Evolutionary conservation across 2,888 invertebrate species (phyloP).

Genomic region (Eupelmus urozonus): DNA sequence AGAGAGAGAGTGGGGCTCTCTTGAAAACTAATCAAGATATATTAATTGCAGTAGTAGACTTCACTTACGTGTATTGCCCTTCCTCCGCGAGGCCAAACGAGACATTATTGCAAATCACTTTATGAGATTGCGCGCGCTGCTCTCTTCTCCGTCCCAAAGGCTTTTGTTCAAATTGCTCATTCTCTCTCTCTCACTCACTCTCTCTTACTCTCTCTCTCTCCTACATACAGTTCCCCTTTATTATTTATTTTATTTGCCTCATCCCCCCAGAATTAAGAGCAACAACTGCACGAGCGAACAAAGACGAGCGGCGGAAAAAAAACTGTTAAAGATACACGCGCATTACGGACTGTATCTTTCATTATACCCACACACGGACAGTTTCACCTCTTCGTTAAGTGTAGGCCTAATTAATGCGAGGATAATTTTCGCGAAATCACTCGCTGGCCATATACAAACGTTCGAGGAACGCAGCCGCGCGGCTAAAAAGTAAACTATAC

Average conservation of each 20-base stretch:
- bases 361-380: slow-evolving; percentile 1
- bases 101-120: slow-evolving; percentile 73
- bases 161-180: slow-evolving; percentile 57
- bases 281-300: not conserved
- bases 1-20: slow-evolving; percentile 35
- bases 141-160: slow-evolving; percentile 35
- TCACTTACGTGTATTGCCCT: slow-evolving; percentile 69
- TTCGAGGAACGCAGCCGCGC: too few species aligned
- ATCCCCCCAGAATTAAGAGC: not conserved
- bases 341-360: too few species aligned
- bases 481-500: too few species aligned
- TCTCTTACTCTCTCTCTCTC: slow-evolving; percentile 3
- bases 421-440: too few species aligned
- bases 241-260: slow-evolving; percentile 47
- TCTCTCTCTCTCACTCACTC: too few species aligned
- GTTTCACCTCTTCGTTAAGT: too few species aligned
- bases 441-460: too few species aligned
- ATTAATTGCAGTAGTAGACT: slow-evolving; percentile 73
- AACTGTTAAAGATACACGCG: not conserved
- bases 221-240: slow-evolving; percentile 14
- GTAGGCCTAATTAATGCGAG: too few species aligned
- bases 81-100: slow-evolving; percentile 64
- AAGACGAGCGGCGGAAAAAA: not conserved
- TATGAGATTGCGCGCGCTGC: slow-evolving; percentile 65
- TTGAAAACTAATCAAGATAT: slow-evolving; percentile 74